Evolutionary conservation across 2,888 invertebrate species (phyloP).

Genomic region (Tenthredo livida): DNA sequence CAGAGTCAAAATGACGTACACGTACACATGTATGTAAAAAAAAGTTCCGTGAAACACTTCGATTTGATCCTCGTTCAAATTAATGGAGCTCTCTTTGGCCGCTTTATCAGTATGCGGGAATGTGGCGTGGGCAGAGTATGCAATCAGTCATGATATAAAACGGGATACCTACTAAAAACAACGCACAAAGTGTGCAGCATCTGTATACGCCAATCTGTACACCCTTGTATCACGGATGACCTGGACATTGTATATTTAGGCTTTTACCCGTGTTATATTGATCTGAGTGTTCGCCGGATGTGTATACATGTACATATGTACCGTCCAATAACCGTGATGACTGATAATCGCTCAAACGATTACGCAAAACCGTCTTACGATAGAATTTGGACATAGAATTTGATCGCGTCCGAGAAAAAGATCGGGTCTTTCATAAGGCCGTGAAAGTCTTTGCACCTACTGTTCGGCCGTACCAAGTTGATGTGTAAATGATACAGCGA

Average conservation of each 20-base stretch:
- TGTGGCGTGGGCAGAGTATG: background rate
- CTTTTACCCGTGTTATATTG: conserved; percentile 15
- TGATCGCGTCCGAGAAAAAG: too few species aligned
- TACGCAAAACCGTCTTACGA: background rate
- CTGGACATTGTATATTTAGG: conserved; percentile 35
- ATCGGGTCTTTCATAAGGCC: background rate
- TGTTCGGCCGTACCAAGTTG: background rate
- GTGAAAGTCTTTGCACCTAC: background rate
- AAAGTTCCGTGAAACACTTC: background rate
- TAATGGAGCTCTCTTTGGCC: conserved; percentile 1
- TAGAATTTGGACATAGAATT: too few species aligned
- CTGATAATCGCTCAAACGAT: background rate
- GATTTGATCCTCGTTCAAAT: conserved; percentile 25
- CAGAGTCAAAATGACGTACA: background rate
- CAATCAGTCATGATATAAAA: conserved; percentile 13
- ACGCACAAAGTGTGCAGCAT: conserved; percentile 23
- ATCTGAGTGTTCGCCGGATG: background rate
- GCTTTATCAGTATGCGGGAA: background rate
- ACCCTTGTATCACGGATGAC: background rate
- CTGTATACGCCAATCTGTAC: background rate
- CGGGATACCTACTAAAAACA: background rate
- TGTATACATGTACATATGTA: background rate
- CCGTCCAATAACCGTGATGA: background rate
- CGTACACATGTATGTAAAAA: background rate
- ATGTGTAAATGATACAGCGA: conserved; percentile 12